phyloP scores from a whole-genome alignment of 1,140 invertebrate genomes.

The Parasteatoda tepidariorum region DNA sequence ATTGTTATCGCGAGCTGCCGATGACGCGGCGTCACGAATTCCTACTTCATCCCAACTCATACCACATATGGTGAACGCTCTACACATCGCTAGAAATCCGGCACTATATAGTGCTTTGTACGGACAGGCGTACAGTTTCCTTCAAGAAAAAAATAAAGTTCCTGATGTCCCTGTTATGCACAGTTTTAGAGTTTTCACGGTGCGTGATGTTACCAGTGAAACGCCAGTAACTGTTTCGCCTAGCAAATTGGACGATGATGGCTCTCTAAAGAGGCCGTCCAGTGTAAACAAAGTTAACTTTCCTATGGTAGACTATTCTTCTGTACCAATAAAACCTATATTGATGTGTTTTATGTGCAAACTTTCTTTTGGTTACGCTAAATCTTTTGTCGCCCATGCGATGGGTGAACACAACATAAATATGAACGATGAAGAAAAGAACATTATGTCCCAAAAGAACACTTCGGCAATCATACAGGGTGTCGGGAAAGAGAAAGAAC shows the following conservation, averaged over 20 bases:
- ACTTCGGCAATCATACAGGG: constrained; percentile 94
- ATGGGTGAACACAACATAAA: constrained; percentile 90
- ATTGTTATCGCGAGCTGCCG: constrained; percentile 72
- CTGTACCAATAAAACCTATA: constrained; percentile 93
- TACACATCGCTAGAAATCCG: constrained; percentile 84
- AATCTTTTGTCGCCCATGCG: constrained; percentile 95
- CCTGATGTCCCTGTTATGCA: constrained; percentile 90
- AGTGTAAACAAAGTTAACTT: constrained; percentile 46
- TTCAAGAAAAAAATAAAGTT: constrained; percentile 73
- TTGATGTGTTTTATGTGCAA: constrained; percentile 99
- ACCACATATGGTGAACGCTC: constrained; percentile 84
- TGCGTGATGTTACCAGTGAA: constrained; percentile 66
- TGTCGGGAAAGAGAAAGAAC: constrained; percentile 92
- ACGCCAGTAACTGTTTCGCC: constrained; percentile 23
- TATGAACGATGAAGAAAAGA: constrained; percentile 87
- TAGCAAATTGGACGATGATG: constrained; percentile 45
- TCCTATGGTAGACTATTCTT: constrained; percentile 69
- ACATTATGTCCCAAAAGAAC: constrained; percentile 87
- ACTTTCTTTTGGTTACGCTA: constrained; percentile 95
- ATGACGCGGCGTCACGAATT: constrained; percentile 77
- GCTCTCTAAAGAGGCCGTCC: constrained; percentile 47
- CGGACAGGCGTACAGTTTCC: constrained; percentile 70
- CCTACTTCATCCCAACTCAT: constrained; percentile 53
- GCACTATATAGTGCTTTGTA: constrained; percentile 76
- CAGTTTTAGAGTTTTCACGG: constrained; percentile 91